phyloP scores from a whole-genome alignment of 2,797 vertebrate genomes.

The Emydoidea blandingii region DNA sequence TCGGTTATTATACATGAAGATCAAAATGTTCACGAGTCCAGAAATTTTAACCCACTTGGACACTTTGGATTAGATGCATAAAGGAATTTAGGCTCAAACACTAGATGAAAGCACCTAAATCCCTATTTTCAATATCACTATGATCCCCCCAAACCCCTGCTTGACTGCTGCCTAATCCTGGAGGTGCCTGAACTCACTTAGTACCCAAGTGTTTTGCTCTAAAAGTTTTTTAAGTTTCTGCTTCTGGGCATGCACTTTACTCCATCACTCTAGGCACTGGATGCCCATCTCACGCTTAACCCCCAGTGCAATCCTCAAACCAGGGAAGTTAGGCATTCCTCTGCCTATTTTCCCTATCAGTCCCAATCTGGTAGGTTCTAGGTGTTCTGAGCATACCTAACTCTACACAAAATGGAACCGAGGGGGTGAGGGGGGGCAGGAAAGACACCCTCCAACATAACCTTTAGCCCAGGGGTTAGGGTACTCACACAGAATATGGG shows the following conservation, averaged over 20 bases:
- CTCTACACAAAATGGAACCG: no score
- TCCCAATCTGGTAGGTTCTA: no score
- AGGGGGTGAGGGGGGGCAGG: no score
- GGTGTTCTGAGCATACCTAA: no score
- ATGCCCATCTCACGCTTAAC: background rate
- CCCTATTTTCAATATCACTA: background rate
- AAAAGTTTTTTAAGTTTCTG: no score
- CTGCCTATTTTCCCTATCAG: no score
- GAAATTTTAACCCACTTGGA: background rate
- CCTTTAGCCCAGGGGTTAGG: no score
- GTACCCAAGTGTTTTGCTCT: background rate
- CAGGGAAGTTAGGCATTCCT: no score
- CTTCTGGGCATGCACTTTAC: background rate
- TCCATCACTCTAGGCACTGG: background rate
- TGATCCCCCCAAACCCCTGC: background rate
- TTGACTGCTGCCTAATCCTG: background rate
- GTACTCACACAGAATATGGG: no score
- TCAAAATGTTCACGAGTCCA: background rate
- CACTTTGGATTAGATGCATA: background rate
- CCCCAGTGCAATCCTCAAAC: no score
- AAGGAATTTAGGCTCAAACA: background rate
- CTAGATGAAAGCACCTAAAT: background rate
- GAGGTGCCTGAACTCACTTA: background rate
- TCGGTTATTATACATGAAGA: background rate
- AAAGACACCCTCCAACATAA: no score